phyloP scores from a whole-genome alignment of 1,140 invertebrate genomes.

The Leptinotarsa defecta region DNA sequence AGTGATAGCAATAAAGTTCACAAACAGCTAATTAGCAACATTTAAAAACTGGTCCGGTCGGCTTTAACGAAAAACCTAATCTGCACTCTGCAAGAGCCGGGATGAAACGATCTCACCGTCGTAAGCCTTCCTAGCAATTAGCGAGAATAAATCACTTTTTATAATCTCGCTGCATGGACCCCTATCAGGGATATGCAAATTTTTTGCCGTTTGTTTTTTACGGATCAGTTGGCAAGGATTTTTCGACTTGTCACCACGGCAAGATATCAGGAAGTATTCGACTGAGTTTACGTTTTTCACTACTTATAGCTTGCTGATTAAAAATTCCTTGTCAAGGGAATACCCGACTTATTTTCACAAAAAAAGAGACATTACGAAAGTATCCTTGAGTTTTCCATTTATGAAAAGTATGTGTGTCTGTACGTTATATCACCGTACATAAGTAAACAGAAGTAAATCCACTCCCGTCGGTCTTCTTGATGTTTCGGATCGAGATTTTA shows the following conservation, averaged over 20 bases:
- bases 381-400: too few species aligned
- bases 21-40: slow-evolving; percentile 24
- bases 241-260: background rate
- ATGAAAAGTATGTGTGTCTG: too few species aligned
- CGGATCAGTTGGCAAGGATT: background rate
- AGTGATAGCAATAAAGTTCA: slow-evolving; percentile 11
- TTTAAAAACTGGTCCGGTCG: slow-evolving; percentile 17
- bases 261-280: background rate
- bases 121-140: slow-evolving; percentile 29
- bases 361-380: too few species aligned
- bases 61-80: slow-evolving; percentile 24
- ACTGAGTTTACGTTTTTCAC: too few species aligned
- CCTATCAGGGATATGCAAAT: slow-evolving; percentile 22
- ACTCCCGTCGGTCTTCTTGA: too few species aligned
- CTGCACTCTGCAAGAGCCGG: slow-evolving; percentile 19
- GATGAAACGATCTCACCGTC: slow-evolving; percentile 29
- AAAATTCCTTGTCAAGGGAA: too few species aligned
- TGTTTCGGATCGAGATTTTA: too few species aligned
- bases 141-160: slow-evolving; percentile 35
- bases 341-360: too few species aligned
- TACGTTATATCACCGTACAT: too few species aligned
- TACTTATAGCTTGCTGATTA: too few species aligned
- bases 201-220: background rate
- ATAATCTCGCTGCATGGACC: slow-evolving; percentile 26
- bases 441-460: too few species aligned